Evolutionary conservation across 2,113 vertebrate genomes (phyloP), one percentile per base, ranked within the genome.

Genomic region (Gadus chalcogrammus): DNA sequence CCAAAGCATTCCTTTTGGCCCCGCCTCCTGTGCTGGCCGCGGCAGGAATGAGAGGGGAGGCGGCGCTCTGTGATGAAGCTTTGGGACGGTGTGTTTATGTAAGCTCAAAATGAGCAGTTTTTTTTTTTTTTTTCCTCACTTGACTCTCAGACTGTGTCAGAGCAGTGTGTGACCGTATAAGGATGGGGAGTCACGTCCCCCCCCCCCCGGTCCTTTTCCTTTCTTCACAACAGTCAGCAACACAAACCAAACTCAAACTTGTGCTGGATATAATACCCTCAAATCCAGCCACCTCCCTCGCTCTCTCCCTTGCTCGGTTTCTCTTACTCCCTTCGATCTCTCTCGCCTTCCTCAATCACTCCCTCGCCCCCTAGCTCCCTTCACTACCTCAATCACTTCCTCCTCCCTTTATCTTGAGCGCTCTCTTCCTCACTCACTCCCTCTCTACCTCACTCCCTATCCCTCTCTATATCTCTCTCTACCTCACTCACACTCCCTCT

Each of bases 151-250:
- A 85, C 71, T 1, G 15, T 79, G 81, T 84, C 90, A 84, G 69
- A 82, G 78, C 86, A 82, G 80, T 82, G 77, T 88, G 88, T 90
- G 89, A 91, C 91, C 90, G 75, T 92, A 92, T 91, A 92, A 89
- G 91, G 91, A 88, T 64, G 83, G 70, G 80, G 82, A 86, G 78
- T 88, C 76, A 76, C 78, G 78, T 3, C 0, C 56, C 35, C 27
- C 69, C 59, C 62, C 69, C 4, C 59, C 62, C 69, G 2, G 31
- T 70, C 70, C 74, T 68, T 70, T 72, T 61, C 63, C 62, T 17
- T 15, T 35, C 66, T 58, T 3, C 15, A 2, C 12, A 22, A 67
- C 55, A 58, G 68, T 81, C 79, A 76, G 73, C 71, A 68, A 64
- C 73, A 82, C 66, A 15, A 71, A 56, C 42, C 7, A 13, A 64